Base-by-base conservation (phyloP, 2,888 invertebrate species). In the Ochropleura plecta region DNA sequence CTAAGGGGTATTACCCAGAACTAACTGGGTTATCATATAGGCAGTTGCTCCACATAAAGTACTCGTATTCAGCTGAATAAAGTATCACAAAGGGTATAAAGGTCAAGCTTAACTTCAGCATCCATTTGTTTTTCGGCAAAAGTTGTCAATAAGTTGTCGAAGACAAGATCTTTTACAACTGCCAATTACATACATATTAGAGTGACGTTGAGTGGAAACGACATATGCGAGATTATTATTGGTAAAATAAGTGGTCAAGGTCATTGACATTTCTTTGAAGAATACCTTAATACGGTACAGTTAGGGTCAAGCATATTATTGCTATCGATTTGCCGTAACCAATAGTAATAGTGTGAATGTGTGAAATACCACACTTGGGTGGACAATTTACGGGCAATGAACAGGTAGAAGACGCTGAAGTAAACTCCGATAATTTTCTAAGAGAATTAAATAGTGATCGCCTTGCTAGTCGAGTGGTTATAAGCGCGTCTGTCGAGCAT, bases 191-290 rank as follows among this genome's bases (percentile, higher is more conserved):
- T n/a, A n/a, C n/a, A n/a, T n/a, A n/a, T n/a, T n/a, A n/a, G 30
- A 30, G 20, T 30, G 65, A n/a, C 12, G n/a, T 51, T 46, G 18
- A 62, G 51, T 48, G 20, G 40, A 48, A 4, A 30, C n/a, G 7
- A 44, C 30, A 44, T 46, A 57, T 4, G 12, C 42, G 5, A n/a
- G 44, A n/a, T 16, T 10, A 8, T 14, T 63, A 46, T 20, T 20
- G 51, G 12, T 18, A 40, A 14, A 14, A 60, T 48, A 53, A 77
- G 74, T 76, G 20, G 20, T 16, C 8, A 55, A 44, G 55, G 60
- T 73, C 59, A 73, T 48, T 80, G 79, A 79, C 63, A 49, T 53
- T 73, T 65, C 18, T 60, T 16, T 74, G 16, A 74, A 65, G 74
- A 80, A 74, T 80, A 55, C 44, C 44, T 51, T 16, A 46, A 55